Evolutionary conservation across 2,797 vertebrate species (phyloP), one percentile per base, ranked within the genome.

Genomic region (Myotis findleyi): DNA sequence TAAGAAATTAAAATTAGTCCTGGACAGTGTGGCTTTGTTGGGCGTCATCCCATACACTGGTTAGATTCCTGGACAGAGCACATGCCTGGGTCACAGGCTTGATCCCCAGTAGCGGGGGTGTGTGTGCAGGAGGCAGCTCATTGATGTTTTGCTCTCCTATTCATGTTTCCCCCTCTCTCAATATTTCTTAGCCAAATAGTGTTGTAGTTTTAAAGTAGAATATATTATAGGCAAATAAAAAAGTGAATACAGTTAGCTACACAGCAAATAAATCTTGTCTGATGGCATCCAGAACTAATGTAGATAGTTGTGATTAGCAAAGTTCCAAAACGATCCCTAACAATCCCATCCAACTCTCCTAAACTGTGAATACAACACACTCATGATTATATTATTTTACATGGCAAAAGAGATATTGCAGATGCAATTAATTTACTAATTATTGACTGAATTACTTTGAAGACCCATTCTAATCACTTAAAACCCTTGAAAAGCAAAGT

Each of bases 191-290:
- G 96, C 84, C 73, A 96, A 98, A 93, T 0, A 14, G 51, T 96
- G 69, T 93, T 79, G 94, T 94, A 96, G 96, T 97, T 96, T 96
- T 97, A 97, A 97, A 85, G 21, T 30, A 93, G 69, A 59, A 8
- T 86, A 80, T 94, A 88, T 95, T 97, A 83, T 97, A 93, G 89
- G 82, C 94, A 97, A 97, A 97, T 94, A 5, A 81, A 64, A 92
- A 97, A 98, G 91, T 93, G 94, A 73, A 96, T 76, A 93, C 94
- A 98, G 97, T 98, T 98, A 97, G 96, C 96, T 96, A 85, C 69
- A 95, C 96, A 96, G 94, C 97, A 98, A 98, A 97, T 86, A 96
- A 89, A 83, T 96, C 91, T 96, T 97, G 89, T 98, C 96, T 97
- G 83, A 76, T 97, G 90, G 94, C 95, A 89, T 93, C 64, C 44